Conservation (phyloP, 2,797 vertebrate species). For the Sebastes itinus region DNA sequence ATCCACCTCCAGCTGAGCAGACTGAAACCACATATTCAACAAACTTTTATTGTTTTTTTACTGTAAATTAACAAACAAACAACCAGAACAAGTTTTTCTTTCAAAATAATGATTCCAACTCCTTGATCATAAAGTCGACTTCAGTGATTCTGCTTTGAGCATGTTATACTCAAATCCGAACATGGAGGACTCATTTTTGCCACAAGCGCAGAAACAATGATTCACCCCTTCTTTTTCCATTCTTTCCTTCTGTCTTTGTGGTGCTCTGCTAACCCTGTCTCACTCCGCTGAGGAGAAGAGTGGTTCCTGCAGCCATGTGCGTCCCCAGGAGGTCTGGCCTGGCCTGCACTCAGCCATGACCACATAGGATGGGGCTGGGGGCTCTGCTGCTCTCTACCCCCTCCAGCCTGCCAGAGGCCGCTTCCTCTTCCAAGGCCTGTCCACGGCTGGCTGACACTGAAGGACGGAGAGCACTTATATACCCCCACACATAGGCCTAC, state of each 20-base stretch:
- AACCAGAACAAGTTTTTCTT: background rate
- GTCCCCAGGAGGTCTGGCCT: constrained; percentile 70
- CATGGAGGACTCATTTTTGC: constrained; percentile 14
- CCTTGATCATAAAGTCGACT: background rate
- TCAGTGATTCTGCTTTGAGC: background rate
- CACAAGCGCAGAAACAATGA: constrained; percentile 51
- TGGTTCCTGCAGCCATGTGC: constrained; percentile 50
- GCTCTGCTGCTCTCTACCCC: constrained; percentile 40
- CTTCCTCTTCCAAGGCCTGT: constrained; percentile 31
- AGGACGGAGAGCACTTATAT: constrained; percentile 16
- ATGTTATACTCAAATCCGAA: background rate
- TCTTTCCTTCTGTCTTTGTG: constrained; percentile 36
- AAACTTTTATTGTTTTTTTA: background rate
- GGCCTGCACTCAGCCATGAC: constrained; percentile 74
- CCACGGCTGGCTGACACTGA: constrained; percentile 42
- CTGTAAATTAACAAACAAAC: background rate
- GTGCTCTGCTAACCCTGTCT: constrained; percentile 36
- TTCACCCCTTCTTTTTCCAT: constrained; percentile 63
- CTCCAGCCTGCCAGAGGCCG: constrained; percentile 40
- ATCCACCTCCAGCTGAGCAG: constrained; percentile 3
- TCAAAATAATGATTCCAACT: background rate
- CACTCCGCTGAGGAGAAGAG: constrained; percentile 50
- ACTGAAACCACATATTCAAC: background rate
- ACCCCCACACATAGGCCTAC: background rate
- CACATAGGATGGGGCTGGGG: constrained; percentile 53